Evolutionary conservation across 2,113 vertebrate genomes (phyloP).

Genomic region (Aviceda subcristata): DNA sequence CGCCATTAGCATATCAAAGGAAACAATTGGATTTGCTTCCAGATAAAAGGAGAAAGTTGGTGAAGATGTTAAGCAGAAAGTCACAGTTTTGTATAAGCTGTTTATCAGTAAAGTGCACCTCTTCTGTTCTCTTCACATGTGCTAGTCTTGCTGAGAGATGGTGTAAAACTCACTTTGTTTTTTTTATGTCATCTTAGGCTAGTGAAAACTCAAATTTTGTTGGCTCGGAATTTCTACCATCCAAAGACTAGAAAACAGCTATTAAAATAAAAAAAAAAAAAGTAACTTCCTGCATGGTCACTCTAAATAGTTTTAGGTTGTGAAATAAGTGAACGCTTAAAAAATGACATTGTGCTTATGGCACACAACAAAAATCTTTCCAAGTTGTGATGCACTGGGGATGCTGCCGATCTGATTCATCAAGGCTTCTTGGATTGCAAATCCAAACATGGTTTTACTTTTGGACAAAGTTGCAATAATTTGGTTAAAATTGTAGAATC

Average conservation of each 20-base stretch:
- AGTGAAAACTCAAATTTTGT: not conserved
- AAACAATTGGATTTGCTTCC: not conserved
- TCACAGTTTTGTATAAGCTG: not conserved
- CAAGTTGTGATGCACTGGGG: fast-evolving
- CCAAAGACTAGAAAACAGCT: not conserved
- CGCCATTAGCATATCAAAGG: not conserved
- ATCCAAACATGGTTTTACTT: not conserved
- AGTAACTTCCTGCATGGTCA: not conserved
- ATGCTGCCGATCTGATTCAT: not conserved
- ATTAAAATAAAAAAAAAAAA: not conserved
- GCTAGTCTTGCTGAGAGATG: not conserved
- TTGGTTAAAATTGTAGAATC: not conserved
- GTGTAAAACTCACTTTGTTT: not conserved
- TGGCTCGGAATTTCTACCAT: not conserved
- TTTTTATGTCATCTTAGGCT: not conserved
- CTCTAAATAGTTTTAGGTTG: not conserved
- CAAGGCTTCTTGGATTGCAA: not conserved
- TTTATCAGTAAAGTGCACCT: not conserved
- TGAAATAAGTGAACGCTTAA: not conserved
- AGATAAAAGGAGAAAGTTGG: not conserved
- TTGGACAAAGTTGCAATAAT: not conserved
- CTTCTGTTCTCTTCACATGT: not conserved
- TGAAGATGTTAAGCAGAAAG: not conserved
- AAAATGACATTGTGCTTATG: not conserved
- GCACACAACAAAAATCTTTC: not conserved